Base-by-base conservation (phyloP, 1,140 invertebrate genomes). In the Drosophila equinoxialis region DNA sequence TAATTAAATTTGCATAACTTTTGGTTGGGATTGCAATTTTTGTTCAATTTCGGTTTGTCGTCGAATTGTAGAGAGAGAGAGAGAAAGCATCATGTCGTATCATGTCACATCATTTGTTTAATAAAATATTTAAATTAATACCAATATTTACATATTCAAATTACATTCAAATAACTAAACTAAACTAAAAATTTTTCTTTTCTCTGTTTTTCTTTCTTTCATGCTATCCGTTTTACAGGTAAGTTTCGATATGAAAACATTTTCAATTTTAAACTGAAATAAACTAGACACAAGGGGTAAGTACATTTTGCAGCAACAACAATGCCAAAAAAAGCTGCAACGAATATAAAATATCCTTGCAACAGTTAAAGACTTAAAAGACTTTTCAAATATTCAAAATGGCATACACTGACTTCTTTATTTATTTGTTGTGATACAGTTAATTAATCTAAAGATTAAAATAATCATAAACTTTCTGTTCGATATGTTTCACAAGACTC, bases 1-100 rank as follows among this genome's bases (percentile, higher is more conserved):
- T 76, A 77, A 69, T 70, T 10, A 45, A 65, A 77, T 77, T 77
- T 77, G 62, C 68, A 81, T 81, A 75, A 61, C 51, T 69, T 72
- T 64, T 59, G 35, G 55, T 37, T 72, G 13, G 7, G 64, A 68
- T 76, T 65, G 41, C 64, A 71, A 75, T 82, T 65, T 66, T 59
- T 48, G 51, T 65, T 58, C 39, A 69, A 41, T 59, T 26, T n/a
- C 41, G 7, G 51, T 55, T 62, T 30, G 30, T 26, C 14, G 20
- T 37, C 48, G 42, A 14, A 58, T 30, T 30, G 30, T 69, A 14
- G 45, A 17, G 14, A 17, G 23, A 23, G 23, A 23, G 23, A 23
- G 23, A 14, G 14, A 8, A 6, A 39, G 37, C 37, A 48, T 42
- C 58, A 61, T 57, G n/a, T 48, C 17, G 68, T 61, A 55, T 55